Base-by-base conservation (phyloP, 1,140 invertebrate species). In the Drosophila lowei region DNA sequence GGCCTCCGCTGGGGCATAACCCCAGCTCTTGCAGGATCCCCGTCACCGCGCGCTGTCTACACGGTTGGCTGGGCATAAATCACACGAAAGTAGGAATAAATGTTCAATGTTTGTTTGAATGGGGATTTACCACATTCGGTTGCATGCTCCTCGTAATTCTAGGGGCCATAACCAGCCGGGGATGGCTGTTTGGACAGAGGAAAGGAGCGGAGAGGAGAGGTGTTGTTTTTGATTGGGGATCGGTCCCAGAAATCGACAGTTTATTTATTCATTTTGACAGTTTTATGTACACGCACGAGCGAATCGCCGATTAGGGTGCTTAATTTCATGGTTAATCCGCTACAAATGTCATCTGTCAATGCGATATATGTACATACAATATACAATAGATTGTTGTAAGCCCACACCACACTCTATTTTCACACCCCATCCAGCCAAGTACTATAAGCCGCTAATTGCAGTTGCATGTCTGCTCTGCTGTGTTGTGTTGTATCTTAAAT, bases 281-380 rank as follows among this genome's bases (percentile, higher is more conserved):
- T 66, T 73, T 57, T 65, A 47, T 73, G 63, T 66, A 43, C 70
- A 79, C 77, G 72, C 72, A 80, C 77, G 77, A 75, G 5, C 52
- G 56, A 71, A 16, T 52, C 44, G 46, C 28, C 66, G 65, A 77
- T 68, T 63, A 41, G 66, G 78, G 56, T 42, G 50, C 73, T 67
- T 67, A 58, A 80, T 80, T 80, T 80, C 77, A 83, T 83, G 74
- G 63, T 79, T 84, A 84, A 79, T 84, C 80, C 61, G 75, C 57
- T 79, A 77, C 79, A 76, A 84, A 67, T 84, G 72, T 76, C 75
- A 84, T 59, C 58, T 84, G 75, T 84, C 79, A 79, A 67, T 76
- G 11, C 11, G 34, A 13, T 38, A 38, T 38, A 34, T 9, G 9
- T 34, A 34, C 28, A 28, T 7, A 30, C 30, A 30, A 30, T 5